A percentile compares a stretch with the other conserved stretches of the same genome.
phyloP scores from a whole-genome alignment of 2,888 invertebrate species.

The Pseudococcus longispinus region DNA sequence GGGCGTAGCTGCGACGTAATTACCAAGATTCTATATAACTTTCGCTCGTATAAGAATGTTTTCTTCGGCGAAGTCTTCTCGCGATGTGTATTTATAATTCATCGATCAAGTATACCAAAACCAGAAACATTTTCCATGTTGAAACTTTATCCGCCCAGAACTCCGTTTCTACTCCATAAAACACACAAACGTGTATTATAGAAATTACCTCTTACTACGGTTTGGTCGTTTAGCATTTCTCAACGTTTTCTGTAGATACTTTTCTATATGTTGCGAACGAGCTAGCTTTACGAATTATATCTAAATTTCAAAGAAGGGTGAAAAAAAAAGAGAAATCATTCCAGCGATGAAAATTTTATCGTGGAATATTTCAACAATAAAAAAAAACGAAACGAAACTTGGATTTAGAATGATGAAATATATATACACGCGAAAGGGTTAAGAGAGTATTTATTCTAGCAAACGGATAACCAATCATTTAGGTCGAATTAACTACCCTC shows the following conservation, averaged over 20 bases:
- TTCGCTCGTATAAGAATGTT: background rate
- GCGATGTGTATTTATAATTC: slow-evolving; percentile 18
- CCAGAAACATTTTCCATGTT: slow-evolving; percentile 18
- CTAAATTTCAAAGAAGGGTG: background rate
- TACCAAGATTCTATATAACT: slow-evolving; percentile 24
- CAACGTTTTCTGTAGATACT: background rate
- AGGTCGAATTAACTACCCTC: slow-evolving; percentile 19
- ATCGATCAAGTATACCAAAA: slow-evolving; percentile 8
- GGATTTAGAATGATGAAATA: background rate
- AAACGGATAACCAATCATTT: slow-evolving; percentile 14
- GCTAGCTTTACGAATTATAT: background rate
- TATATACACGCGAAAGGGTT: background rate
- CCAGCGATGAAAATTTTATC: background rate
- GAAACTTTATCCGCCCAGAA: slow-evolving; percentile 22
- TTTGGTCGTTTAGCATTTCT: background rate
- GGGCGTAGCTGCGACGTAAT: background rate
- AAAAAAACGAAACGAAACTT: background rate
- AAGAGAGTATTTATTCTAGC: background rate
- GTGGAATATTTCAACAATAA: background rate
- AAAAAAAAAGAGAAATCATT: background rate
- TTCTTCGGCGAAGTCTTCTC: background rate
- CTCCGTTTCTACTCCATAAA: slow-evolving; percentile 17
- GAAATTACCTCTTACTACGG: background rate
- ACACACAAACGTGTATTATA: background rate
- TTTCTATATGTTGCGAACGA: background rate